Conservation (phyloP, 2,113 vertebrate species). For the Paralichthys olivaceus region DNA sequence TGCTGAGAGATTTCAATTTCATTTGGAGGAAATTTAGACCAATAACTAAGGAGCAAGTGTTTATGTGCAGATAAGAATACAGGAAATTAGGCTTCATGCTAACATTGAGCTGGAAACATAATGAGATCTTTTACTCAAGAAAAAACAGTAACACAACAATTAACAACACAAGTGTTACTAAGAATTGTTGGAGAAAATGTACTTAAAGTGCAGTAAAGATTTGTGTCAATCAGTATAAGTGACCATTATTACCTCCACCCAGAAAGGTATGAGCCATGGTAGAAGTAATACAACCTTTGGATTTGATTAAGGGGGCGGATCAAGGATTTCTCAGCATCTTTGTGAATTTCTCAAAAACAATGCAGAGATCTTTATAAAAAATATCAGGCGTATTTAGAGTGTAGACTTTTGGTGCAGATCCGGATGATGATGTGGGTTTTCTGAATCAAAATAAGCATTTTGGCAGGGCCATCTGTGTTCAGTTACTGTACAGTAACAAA, state of each 20-base stretch:
- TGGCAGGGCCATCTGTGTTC: no score
- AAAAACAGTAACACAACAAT: not conserved
- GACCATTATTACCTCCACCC: not conserved
- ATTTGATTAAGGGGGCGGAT: no score
- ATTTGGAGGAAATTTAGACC: not conserved
- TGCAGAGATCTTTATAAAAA: no score
- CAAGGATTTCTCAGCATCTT: no score
- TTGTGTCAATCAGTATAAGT: not conserved
- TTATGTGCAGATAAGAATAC: not conserved
- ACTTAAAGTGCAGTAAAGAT: not conserved
- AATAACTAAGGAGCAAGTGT: not conserved
- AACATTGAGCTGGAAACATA: not conserved
- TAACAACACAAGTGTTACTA: not conserved
- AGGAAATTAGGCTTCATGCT: not conserved
- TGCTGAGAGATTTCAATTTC: conserved; percentile 5
- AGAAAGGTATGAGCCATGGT: no score
- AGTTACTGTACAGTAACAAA: no score
- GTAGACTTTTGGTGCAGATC: no score
- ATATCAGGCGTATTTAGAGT: no score
- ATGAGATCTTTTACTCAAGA: not conserved
- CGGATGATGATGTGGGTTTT: no score
- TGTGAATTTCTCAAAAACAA: no score
- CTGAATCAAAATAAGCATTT: no score
- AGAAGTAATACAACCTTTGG: no score
- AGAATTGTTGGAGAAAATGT: not conserved